Percentiles rank a stretch among this genome's conserved stretches.
These are phyloP conservation scores for Trogon surrucura DNA, from an alignment of 2,113 vertebrate genomes.

Conservation along the genomic window DNA sequence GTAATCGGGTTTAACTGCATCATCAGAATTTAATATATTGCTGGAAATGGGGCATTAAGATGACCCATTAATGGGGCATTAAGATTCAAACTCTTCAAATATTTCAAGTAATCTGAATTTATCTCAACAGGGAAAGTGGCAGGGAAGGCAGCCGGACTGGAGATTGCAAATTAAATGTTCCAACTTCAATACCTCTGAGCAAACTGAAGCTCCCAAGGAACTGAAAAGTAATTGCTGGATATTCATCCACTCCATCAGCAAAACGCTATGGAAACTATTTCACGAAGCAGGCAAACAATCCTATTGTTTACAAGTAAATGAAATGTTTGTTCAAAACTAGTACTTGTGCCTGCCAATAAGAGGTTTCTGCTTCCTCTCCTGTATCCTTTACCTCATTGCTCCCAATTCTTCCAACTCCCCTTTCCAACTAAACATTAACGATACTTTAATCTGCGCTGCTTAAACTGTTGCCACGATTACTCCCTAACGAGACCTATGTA, in stretches of 20 bases:
- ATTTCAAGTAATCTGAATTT: background rate
- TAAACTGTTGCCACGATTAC: background rate
- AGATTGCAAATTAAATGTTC: background rate
- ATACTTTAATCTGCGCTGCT: background rate
- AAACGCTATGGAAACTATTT: background rate
- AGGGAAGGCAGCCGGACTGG: background rate
- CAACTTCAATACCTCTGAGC: background rate
- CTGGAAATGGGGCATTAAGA: background rate
- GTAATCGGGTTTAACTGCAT: background rate
- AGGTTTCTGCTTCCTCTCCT: background rate
- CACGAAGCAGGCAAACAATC: background rate
- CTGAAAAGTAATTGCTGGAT: background rate
- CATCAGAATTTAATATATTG: background rate
- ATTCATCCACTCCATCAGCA: background rate
- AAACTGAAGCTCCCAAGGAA: background rate
- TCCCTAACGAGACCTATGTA: background rate
- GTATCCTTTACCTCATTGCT: background rate
- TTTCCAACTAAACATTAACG: background rate
- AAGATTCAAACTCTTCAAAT: background rate
- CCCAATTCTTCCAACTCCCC: accelerated
- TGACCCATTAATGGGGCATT: no score
- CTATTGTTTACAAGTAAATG: background rate
- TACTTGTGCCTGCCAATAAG: background rate
- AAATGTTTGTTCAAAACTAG: background rate
- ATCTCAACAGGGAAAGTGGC: background rate